Base-by-base conservation (phyloP, 37 sponge, comb jelly and placozoan genomes). In the Spongilla lacustris region DNA sequence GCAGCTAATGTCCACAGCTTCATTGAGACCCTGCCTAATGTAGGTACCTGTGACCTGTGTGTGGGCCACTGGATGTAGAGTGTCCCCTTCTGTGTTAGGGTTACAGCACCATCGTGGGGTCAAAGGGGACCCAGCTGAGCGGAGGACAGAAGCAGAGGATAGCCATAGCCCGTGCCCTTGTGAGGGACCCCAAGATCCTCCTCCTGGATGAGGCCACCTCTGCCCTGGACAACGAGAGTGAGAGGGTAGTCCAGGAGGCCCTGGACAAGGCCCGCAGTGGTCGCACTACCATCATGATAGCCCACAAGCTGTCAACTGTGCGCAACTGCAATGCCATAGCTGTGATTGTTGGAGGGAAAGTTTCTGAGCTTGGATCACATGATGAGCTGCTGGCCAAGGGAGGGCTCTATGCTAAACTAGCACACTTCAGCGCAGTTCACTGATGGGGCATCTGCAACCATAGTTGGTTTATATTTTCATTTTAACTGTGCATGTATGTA, bases 1-100 rank as follows among this genome's bases (percentile, higher is more conserved):
- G 86, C 92, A 74, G 96, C 98, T 35, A 98, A 98, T 84, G 94
- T 98, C 77, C 97, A 98, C 88, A 81, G 82, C 80, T 98, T 98
- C 79, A 96, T 98, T 67, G 75, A 87, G 2, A 80, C 95, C 32
- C 92, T 96, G 46, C 98, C 98, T 28, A 77, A 92, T 83, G 98
- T 98, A 10, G 74, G 90, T 86, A 17, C 19, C 19, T 58, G 58
- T 17, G 19, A 17, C 46, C 46, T 8, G 8, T 46, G 46, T 46
- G 46, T 46, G 46, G 8, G 21, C 21, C 58, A 58, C 19, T 17
- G 1, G 58, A 58, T 58, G 12, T 58, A 58, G 58, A 13, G 58
- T 58, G 58, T 58, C 12, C 58, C 21, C 19, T 58, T 10, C 78
- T 6, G 3, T 41, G 41, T 41, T 74, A 96, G 95, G 95, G 96